Conservation (phyloP, 2,113 vertebrate species). For the Neomonachus schauinslandi region DNA sequence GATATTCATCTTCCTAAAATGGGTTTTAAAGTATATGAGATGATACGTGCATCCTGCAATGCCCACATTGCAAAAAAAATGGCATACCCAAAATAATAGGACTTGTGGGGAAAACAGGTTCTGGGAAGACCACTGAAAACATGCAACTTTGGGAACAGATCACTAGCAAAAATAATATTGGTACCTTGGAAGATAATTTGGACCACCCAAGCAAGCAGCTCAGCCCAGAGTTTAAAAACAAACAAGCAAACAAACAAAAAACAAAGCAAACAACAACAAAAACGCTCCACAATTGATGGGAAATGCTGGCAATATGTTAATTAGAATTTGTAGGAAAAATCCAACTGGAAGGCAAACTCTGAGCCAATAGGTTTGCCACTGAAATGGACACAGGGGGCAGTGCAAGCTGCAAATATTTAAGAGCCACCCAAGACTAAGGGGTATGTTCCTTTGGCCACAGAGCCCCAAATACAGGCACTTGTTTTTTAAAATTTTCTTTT, state of each 20-base stretch:
- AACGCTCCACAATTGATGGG: not conserved
- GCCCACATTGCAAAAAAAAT: not conserved
- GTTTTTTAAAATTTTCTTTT: not conserved
- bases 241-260: not conserved
- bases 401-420: not conserved
- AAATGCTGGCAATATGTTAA: not conserved
- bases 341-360: not conserved
- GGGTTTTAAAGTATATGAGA: not conserved
- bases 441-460: fast-evolving
- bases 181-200: slow-evolving; percentile 8
- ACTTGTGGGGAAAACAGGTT: not conserved
- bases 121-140: not conserved
- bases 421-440: not conserved
- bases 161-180: not conserved
- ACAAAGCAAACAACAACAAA: not conserved
- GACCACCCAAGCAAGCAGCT: not conserved
- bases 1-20: not conserved
- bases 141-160: not conserved
- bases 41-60: not conserved
- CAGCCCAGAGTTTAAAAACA: not conserved
- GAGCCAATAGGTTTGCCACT: not conserved
- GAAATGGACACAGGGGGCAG: not conserved
- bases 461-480: not conserved
- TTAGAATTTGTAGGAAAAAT: not conserved
- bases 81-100: not conserved